Conservation (phyloP, 2,888 invertebrate species). For the Zaprionus obscuricornis region DNA sequence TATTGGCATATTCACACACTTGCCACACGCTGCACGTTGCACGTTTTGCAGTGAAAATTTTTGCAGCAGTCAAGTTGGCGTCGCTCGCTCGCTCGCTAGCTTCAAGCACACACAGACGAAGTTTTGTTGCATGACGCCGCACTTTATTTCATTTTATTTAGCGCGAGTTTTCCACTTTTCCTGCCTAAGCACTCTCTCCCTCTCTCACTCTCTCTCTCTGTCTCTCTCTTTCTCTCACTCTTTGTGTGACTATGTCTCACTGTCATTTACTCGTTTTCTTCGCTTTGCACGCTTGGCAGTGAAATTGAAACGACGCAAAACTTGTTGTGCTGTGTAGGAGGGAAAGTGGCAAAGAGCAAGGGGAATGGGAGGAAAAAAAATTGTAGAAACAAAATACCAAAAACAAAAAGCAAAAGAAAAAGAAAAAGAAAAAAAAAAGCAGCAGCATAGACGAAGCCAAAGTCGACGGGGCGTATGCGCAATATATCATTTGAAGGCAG, state of each 20-base stretch:
- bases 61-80: slow-evolving; percentile 74
- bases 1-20: slow-evolving; percentile 12
- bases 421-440: slow-evolving; percentile 33
- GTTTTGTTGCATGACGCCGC: slow-evolving; percentile 74
- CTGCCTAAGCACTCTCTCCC: not conserved
- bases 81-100: too few species aligned
- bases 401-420: slow-evolving; percentile 27
- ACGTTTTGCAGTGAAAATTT: slow-evolving; percentile 72
- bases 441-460: slow-evolving; percentile 26
- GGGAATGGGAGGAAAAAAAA: slow-evolving; percentile 40
- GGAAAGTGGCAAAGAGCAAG: slow-evolving; percentile 51
- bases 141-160: slow-evolving; percentile 66
- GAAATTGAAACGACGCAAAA: slow-evolving; percentile 48
- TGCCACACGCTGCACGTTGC: slow-evolving; percentile 26
- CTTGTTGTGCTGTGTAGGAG: slow-evolving; percentile 18
- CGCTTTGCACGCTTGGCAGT: slow-evolving; percentile 41
- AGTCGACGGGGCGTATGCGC: slow-evolving; percentile 65
- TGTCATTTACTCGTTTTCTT: too few species aligned
- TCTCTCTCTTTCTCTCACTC: not conserved
- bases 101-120: slow-evolving; percentile 71
- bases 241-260: not conserved
- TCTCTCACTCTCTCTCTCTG: not conserved
- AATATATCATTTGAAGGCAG: slow-evolving; percentile 51
- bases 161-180: slow-evolving; percentile 21
- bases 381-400: too few species aligned